Conservation (phyloP, 2,113 vertebrate genomes). For the Sisor rabdophorus region DNA sequence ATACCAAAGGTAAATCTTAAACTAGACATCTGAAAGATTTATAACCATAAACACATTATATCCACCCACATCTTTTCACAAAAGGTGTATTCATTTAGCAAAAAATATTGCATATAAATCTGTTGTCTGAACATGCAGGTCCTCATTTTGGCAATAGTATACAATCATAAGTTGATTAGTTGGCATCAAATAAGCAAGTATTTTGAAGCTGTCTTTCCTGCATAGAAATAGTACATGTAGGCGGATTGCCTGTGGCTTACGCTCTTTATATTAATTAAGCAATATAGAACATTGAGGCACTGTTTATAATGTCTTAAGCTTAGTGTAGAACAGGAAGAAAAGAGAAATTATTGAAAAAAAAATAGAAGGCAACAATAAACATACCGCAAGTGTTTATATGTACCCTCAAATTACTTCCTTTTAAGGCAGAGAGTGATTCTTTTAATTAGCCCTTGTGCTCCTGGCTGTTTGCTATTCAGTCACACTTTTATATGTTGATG, state of each 20-base stretch:
- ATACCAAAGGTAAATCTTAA: not conserved
- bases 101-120: not conserved
- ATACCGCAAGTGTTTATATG: not conserved
- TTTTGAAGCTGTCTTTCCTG: not conserved
- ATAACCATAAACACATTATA: not conserved
- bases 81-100: not conserved
- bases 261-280: not conserved
- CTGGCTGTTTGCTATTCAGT: constrained; percentile 21
- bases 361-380: not conserved
- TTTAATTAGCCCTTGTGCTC: constrained; percentile 23
- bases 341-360: not conserved
- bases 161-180: not conserved
- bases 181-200: no score
- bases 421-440: constrained; percentile 17
- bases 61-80: not conserved
- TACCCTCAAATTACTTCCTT: not conserved
- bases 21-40: not conserved
- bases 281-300: not conserved
- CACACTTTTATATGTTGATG: not conserved
- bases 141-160: not conserved
- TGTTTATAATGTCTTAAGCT: not conserved
- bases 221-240: not conserved
- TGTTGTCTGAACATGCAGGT: constrained; percentile 9
- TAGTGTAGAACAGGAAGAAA: not conserved
- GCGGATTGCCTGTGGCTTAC: not conserved